These are phyloP conservation scores for Nyctibius bracteatus DNA, from an alignment of 2,113 vertebrate species.

Conservation along the genomic window DNA sequence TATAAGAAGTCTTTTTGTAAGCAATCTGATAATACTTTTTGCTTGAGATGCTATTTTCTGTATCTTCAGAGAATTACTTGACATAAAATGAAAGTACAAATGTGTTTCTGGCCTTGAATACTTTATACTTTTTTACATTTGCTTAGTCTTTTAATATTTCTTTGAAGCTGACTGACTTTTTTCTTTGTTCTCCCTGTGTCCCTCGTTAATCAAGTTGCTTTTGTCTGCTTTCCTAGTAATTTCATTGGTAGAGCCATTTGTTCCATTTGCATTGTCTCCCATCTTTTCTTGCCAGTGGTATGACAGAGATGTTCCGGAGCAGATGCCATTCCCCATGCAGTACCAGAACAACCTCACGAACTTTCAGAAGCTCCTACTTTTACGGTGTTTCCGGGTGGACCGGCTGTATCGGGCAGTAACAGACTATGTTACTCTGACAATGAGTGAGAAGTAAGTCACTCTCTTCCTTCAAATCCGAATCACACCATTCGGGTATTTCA, in stretches of 20 bases:
- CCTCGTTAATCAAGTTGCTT: not conserved
- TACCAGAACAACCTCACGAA: conserved; percentile 74
- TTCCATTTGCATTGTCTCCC: not conserved
- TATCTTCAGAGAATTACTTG: not conserved
- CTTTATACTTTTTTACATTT: not conserved
- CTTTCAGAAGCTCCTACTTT: conserved; percentile 90
- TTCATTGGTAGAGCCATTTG: not conserved
- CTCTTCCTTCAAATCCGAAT: not conserved
- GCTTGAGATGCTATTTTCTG: not conserved
- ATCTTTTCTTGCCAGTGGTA: conserved; percentile 81
- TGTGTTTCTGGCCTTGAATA: not conserved
- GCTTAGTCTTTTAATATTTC: not conserved
- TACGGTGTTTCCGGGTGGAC: conserved; percentile 94
- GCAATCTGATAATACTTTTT: not conserved
- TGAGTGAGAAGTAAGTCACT: conserved; percentile 85
- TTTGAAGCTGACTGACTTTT: not conserved
- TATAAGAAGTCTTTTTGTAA: not conserved
- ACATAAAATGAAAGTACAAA: not conserved
- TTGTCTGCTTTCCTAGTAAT: not conserved
- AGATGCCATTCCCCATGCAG: conserved; percentile 78
- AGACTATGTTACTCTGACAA: conserved; percentile 83
- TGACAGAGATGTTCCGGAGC: conserved; percentile 85
- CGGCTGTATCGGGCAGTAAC: conserved; percentile 90
- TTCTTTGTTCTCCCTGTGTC: not conserved
- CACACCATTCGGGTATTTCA: not conserved